Evolutionary conservation across 2,888 invertebrate species (phyloP).

Genomic region (Eupithecia insigniata): DNA sequence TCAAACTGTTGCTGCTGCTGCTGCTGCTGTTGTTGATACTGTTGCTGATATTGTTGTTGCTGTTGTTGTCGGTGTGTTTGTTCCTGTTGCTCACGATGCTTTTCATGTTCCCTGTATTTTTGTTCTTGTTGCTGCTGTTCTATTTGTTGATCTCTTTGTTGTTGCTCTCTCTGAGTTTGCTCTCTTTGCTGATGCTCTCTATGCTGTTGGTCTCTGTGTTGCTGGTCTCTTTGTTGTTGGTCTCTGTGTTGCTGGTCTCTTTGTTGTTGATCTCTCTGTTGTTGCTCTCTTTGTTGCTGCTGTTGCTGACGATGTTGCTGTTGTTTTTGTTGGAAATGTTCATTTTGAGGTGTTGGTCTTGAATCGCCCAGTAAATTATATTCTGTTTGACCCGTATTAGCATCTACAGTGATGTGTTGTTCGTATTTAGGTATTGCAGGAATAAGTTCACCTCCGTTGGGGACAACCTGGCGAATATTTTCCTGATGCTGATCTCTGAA

Average conservation of each 20-base stretch:
- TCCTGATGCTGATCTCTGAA: conserved; percentile 75
- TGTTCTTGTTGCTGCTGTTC: conserved; percentile 54
- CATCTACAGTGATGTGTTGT: conserved; percentile 88
- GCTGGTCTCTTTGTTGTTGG: conserved; percentile 59
- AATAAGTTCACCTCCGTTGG: conserved; percentile 89
- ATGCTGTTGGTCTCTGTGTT: conserved; percentile 47
- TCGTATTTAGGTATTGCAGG: conserved; percentile 91
- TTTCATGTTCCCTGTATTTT: conserved; percentile 56
- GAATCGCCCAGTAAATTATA: conserved; percentile 62
- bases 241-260: conserved; percentile 48
- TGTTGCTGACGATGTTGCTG: conserved; percentile 43
- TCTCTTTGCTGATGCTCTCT: conserved; percentile 42
- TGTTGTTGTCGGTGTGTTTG: conserved; percentile 60
- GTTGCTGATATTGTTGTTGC: conserved; percentile 54
- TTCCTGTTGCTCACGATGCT: conserved; percentile 57
- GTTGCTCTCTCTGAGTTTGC: conserved; percentile 40
- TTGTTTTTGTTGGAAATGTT: conserved; percentile 48
- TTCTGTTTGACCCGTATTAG: conserved; percentile 61
- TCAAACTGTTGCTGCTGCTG: conserved; percentile 72
- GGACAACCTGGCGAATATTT: conserved; percentile 79
- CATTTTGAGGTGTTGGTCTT: conserved; percentile 46
- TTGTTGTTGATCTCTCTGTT: conserved; percentile 43
- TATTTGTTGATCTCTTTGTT: conserved; percentile 47
- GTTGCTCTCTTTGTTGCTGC: conserved; percentile 47
- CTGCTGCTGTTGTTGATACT: conserved; percentile 57